These are phyloP conservation scores for Gallinago stenura DNA, from an alignment of 2,797 vertebrate genomes.

Conservation along the genomic window DNA sequence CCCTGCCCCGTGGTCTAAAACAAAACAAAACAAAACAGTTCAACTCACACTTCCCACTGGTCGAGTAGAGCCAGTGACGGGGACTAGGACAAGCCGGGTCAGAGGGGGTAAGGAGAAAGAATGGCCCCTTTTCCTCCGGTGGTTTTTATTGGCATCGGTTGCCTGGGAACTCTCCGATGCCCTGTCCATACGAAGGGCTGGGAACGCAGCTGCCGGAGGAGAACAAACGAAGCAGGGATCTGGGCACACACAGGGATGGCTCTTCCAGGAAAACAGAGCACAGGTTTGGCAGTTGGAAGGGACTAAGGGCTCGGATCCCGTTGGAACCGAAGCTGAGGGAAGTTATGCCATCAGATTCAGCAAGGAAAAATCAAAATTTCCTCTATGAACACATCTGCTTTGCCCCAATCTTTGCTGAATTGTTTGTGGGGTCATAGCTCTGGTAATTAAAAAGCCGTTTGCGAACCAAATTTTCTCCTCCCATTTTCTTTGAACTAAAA, in stretches of 20 bases:
- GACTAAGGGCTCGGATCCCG: not conserved
- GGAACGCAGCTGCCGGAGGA: not conserved
- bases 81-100: conserved; percentile 47
- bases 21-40: not conserved
- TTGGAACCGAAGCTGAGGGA: not conserved
- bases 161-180: conserved; percentile 81
- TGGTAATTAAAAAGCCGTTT: not conserved
- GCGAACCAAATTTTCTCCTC: not conserved
- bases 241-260: not conserved
- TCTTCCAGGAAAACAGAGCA: not conserved
- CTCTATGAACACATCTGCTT: not conserved
- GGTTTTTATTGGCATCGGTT: conserved; percentile 84
- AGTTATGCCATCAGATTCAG: not conserved
- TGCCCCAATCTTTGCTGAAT: not conserved
- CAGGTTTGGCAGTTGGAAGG: not conserved
- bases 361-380: not conserved
- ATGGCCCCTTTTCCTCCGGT: conserved; percentile 81
- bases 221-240: not conserved
- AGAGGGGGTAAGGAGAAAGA: conserved; percentile 65
- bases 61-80: not conserved
- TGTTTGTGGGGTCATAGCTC: not conserved
- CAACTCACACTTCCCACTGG: not conserved
- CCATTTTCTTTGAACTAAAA: not conserved
- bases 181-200: conserved; percentile 50
- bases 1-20: conserved; percentile 23